These are phyloP conservation scores for Gerris lacustris DNA, from an alignment of 2,888 invertebrate species.

Conservation along the genomic window DNA sequence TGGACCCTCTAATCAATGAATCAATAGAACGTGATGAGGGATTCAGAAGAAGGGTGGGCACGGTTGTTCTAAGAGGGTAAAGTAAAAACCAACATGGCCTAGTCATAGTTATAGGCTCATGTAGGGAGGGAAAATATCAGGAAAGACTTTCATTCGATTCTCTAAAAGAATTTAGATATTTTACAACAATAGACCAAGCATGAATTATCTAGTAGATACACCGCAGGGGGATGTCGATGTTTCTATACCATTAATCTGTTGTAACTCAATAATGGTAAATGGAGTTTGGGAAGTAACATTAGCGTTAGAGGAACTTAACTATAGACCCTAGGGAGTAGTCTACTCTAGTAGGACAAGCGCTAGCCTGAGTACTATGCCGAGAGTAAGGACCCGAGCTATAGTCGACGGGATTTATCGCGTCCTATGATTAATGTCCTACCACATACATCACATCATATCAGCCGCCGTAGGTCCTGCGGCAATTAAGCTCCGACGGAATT, in stretches of 20 bases:
- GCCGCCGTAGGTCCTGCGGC: background rate
- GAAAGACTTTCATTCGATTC: too few relatives aligned
- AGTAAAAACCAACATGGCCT: background rate
- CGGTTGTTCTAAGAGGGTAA: background rate
- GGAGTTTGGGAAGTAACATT: background rate
- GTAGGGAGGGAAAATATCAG: background rate
- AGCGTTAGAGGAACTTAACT: too few relatives aligned
- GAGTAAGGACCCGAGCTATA: background rate
- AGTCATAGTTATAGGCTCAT: background rate
- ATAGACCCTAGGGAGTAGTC: too few relatives aligned
- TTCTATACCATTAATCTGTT: slow-evolving; percentile 1
- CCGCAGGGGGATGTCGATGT: background rate
- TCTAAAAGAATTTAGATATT: too few relatives aligned
- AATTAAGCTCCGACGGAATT: background rate
- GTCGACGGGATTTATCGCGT: background rate
- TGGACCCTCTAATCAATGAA: background rate
- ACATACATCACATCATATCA: slow-evolving; percentile 3
- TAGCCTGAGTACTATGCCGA: background rate
- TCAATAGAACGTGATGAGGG: background rate
- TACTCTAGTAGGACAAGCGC: too few relatives aligned
- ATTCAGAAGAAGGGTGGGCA: background rate
- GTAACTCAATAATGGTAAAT: slow-evolving; percentile 3
- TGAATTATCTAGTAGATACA: too few relatives aligned
- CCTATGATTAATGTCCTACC: background rate
- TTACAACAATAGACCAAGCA: too few relatives aligned